Evolutionary conservation across 2,888 invertebrate species (phyloP).

Genomic region (Drosophila bunnanda): DNA sequence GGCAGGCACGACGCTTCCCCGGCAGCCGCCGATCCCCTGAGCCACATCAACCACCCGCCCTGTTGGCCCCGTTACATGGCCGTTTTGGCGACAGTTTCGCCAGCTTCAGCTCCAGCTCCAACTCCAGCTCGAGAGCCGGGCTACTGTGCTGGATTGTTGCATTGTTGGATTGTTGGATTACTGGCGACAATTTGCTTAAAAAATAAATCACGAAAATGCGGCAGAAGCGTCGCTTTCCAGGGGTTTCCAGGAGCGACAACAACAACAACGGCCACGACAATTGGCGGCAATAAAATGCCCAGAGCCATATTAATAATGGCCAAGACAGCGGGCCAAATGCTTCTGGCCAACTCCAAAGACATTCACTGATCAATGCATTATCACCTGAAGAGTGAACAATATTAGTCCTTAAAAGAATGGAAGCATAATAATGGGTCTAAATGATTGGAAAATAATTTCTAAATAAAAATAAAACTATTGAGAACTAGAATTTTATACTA

Average conservation of each 20-base stretch:
- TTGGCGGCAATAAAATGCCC: slow-evolving; percentile 64
- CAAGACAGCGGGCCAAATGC: slow-evolving; percentile 5
- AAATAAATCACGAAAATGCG: slow-evolving; percentile 82
- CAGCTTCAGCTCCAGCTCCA: slow-evolving; percentile 27
- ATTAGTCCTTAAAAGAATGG: neutral
- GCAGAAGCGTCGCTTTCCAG: slow-evolving; percentile 35
- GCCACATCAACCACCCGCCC: slow-evolving; percentile 48
- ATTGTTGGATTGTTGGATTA: slow-evolving; percentile 46
- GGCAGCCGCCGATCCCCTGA: neutral
- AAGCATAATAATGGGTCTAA: neutral
- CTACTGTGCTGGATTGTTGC: slow-evolving; percentile 17
- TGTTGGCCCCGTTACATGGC: slow-evolving; percentile 76
- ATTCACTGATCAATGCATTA: neutral
- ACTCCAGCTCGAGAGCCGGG: slow-evolving; percentile 13
- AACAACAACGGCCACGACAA: slow-evolving; percentile 39
- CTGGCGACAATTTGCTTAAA: slow-evolving; percentile 81
- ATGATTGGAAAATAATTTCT: neutral
- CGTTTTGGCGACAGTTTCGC: slow-evolving; percentile 79
- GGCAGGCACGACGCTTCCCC: slow-evolving; percentile 23
- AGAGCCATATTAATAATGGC: slow-evolving; percentile 63
- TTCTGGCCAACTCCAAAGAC: neutral
- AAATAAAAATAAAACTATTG: neutral
- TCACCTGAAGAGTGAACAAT: neutral
- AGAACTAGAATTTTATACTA: too few relatives aligned
- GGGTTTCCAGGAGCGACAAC: slow-evolving; percentile 4